Conservation (phyloP, 2,888 invertebrate genomes). For the Desoria tigrina region DNA sequence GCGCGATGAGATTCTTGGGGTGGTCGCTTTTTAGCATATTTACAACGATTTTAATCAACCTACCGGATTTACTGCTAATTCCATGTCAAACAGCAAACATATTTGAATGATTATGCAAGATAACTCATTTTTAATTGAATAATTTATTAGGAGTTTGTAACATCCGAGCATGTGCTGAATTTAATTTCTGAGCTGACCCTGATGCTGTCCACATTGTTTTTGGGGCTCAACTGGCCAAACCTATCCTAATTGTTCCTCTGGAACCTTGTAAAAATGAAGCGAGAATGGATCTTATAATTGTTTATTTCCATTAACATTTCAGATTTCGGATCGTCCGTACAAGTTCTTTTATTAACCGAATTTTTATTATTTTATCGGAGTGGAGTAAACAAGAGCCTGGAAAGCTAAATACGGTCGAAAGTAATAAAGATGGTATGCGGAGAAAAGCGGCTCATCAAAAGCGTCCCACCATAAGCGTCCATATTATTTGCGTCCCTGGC, state of each 20-base stretch:
- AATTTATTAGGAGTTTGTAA: constrained; percentile 55
- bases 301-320: not conserved
- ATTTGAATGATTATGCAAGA: no score
- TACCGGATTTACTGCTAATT: no score
- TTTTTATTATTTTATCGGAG: no score
- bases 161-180: constrained; percentile 58
- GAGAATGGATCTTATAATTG: constrained; percentile 12
- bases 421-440: constrained; percentile 23
- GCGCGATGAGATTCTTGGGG: no score
- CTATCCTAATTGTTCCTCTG: constrained; percentile 58
- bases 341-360: not conserved
- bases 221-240: constrained; percentile 55
- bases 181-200: constrained; percentile 62
- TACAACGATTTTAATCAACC: no score
- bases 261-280: constrained; percentile 55
- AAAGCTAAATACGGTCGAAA: constrained; percentile 37
- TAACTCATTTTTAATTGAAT: no score
- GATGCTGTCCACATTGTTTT: constrained; percentile 61
- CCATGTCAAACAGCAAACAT: no score
- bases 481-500: no score
- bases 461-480: no score
- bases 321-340: not conserved
- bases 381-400: constrained; percentile 51
- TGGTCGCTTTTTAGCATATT: no score
- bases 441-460: no score